Conservation (phyloP, 2,797 vertebrate genomes). For the Staurois parvus region DNA sequence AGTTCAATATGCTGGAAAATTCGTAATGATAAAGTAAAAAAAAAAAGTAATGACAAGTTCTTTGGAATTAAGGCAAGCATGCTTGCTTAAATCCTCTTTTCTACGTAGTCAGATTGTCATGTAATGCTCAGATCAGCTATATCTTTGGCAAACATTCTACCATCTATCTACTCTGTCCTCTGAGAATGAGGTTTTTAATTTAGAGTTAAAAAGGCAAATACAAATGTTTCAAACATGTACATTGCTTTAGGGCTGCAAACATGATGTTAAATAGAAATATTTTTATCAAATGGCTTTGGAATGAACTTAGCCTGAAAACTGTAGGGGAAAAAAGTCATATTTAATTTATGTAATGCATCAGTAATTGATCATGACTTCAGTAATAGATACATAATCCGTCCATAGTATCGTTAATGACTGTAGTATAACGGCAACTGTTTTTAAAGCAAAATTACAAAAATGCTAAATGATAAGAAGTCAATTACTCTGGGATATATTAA, state of each 20-base stretch:
- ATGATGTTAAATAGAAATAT: slow-evolving; percentile 37
- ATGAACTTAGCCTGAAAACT: slow-evolving; percentile 38
- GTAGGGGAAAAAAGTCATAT: slow-evolving; percentile 24
- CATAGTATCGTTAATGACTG: slow-evolving; percentile 4
- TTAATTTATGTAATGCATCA: slow-evolving; percentile 34
- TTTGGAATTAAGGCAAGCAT: neutral
- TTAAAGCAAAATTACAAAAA: neutral
- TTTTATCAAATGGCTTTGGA: slow-evolving; percentile 23
- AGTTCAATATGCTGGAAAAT: neutral
- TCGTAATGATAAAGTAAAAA: no score
- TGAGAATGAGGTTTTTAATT: slow-evolving; percentile 48
- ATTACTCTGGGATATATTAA: neutral
- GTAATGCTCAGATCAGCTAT: neutral
- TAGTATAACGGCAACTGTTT: neutral
- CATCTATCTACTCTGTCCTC: neutral
- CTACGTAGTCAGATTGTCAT: neutral
- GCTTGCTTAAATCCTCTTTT: neutral
- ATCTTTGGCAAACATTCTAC: neutral
- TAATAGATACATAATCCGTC: slow-evolving; percentile 40
- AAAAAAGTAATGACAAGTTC: neutral
- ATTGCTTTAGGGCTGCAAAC: slow-evolving; percentile 40
- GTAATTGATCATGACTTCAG: slow-evolving; percentile 44
- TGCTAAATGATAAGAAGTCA: neutral
- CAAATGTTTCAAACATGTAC: slow-evolving; percentile 31
- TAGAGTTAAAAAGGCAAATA: slow-evolving; percentile 47